A percentile compares a stretch with the other conserved stretches of the same genome.
phyloP scores from a whole-genome alignment of 2,888 invertebrate species.

The Cosmopolites sordidus region DNA sequence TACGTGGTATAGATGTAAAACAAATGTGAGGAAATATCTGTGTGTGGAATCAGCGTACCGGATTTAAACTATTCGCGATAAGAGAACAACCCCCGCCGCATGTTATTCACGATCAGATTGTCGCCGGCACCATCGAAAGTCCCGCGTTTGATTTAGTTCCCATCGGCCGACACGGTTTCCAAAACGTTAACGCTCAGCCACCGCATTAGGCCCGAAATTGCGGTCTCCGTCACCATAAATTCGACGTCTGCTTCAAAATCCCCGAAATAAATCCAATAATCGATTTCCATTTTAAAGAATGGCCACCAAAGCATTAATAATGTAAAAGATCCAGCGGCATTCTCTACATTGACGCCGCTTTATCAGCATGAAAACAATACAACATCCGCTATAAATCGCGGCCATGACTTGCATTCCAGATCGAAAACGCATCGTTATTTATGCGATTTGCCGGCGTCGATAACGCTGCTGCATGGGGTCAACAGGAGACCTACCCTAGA shows the following conservation, averaged over 20 bases:
- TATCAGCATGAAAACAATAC: slow-evolving; percentile 25
- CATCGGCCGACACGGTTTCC: no score
- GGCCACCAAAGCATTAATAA: slow-evolving; percentile 25
- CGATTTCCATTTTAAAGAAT: slow-evolving; percentile 24
- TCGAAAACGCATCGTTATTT: slow-evolving; percentile 25
- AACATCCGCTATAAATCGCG: slow-evolving; percentile 25
- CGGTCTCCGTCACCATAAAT: slow-evolving; percentile 12
- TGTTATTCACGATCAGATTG: not conserved
- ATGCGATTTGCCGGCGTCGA: slow-evolving; percentile 21
- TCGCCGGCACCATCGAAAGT: no score
- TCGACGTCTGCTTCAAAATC: slow-evolving; percentile 14
- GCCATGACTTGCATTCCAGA: slow-evolving; percentile 22
- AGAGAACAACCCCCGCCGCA: not conserved
- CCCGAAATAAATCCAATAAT: slow-evolving; percentile 23
- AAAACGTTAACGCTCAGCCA: no score
- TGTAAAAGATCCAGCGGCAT: slow-evolving; percentile 23
- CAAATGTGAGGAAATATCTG: no score
- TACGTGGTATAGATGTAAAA: no score
- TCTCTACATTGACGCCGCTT: slow-evolving; percentile 23
- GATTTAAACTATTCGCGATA: not conserved
- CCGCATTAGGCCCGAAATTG: slow-evolving; percentile 3
- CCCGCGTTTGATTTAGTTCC: no score
- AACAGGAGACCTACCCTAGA: not conserved
- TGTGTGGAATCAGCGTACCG: no score
- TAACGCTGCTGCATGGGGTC: slow-evolving; percentile 4